Percentiles rank a stretch among this genome's conserved stretches.
Conservation (phyloP, 64 coral and sea anemone genomes). For the Hydrozoanthus tunicans region DNA sequence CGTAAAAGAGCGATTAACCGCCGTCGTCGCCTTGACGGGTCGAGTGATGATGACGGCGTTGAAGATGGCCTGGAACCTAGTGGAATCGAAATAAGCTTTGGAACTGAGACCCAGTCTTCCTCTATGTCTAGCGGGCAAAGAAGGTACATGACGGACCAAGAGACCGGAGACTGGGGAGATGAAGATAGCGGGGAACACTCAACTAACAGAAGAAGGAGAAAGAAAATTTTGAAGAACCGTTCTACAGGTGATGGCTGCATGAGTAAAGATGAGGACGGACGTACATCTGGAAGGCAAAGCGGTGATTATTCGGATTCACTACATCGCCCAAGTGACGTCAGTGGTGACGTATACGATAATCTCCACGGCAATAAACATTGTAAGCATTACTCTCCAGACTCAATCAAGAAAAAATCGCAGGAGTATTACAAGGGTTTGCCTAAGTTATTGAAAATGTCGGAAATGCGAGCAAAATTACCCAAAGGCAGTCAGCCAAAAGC, state of each 20-base stretch:
- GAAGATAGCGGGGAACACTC: neutral
- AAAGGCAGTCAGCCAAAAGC: slow-evolving; percentile 23
- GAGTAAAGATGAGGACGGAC: neutral
- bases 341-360: neutral
- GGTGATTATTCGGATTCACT: neutral
- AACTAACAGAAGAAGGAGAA: neutral
- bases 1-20: neutral
- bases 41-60: neutral
- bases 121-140: slow-evolving; percentile 6
- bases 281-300: neutral
- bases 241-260: neutral
- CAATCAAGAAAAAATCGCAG: slow-evolving; percentile 54
- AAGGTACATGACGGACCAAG: neutral
- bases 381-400: slow-evolving; percentile 45
- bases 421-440: slow-evolving; percentile 80
- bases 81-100: slow-evolving; percentile 65
- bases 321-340: slow-evolving; percentile 18
- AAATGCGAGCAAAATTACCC: slow-evolving; percentile 67
- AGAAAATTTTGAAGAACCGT: neutral
- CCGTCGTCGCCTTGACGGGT: neutral
- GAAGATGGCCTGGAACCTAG: slow-evolving; percentile 55
- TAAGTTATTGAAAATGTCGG: slow-evolving; percentile 77
- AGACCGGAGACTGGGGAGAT: neutral
- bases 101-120: slow-evolving; percentile 18
- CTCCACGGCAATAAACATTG: slow-evolving; percentile 80